Evolutionary conservation across 2,113 vertebrate species (phyloP), one percentile per base, ranked within the genome.

Genomic region (Spea bombifrons): DNA sequence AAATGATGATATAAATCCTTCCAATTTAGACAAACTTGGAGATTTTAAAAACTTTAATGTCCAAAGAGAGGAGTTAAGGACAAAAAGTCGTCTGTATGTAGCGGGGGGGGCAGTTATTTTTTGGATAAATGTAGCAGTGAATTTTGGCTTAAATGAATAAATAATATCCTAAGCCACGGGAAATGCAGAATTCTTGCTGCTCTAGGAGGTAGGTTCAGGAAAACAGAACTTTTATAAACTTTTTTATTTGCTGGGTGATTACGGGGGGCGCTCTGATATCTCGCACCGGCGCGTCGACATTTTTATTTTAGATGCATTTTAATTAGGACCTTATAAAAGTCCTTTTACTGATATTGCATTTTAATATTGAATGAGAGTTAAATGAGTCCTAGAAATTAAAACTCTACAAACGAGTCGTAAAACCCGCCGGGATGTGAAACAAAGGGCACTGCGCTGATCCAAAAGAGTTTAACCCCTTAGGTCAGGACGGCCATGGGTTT

Each of bases 331-430:
- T 65, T 50, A 45, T 72, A 44, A 73, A 79, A 66, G 52, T 13
- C 61, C 64, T 77, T 76, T 55, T 78, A 17, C 76, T 66, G 76
- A 79, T 79, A 79, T 79, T 79, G 47, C 76, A 66, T 73, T 79
- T 79, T 66, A 79, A 79, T 79, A 79, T 79, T 79, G 61, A 79
- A 79, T 79, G 76, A 79, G 76, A 61, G 12, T 72, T 79, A 79
- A 79, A 79, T 79, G 76, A 79, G 73, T 79, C 69, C 69, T 7
- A 66, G 63, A 72, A 79, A 79, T 79, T 79, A 79, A 79, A 72
- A 79, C 61, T 79, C 50, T 72, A 47, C 76, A 66, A 79, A 72
- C 59, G 66, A 76, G 75, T 76, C 66, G 43, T 71, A 78, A 78
- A 78, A 30, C 30, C 12, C 57, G 12, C 45, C 52, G 70, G 66